Conservation (phyloP, 64 coral and sea anemone genomes). For the Montipora sp. region DNA sequence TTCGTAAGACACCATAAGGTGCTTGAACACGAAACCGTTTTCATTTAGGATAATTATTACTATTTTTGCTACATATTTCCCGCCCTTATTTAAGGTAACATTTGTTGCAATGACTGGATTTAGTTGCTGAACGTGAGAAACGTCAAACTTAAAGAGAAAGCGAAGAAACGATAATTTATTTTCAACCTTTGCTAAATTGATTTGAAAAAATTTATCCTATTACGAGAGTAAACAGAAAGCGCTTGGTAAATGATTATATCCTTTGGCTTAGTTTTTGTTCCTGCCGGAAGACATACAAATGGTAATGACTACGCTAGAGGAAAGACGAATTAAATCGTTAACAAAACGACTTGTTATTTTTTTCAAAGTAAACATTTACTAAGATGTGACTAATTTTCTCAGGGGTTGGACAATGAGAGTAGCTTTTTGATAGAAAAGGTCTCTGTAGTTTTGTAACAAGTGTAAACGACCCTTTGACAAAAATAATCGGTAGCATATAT, state of each 20-base stretch:
- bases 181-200: not conserved
- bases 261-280: conserved; percentile 2
- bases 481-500: not conserved
- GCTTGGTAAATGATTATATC: conserved; percentile 38
- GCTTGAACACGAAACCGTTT: not conserved
- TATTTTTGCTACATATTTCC: not conserved
- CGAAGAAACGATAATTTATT: not conserved
- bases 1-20: not conserved
- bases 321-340: conserved; percentile 10
- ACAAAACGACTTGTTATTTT: conserved; percentile 26
- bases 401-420: not conserved
- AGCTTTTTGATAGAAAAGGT: not conserved
- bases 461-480: not conserved
- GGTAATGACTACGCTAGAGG: conserved; percentile 13
- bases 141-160: not conserved
- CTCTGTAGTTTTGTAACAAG: not conserved
- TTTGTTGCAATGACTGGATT: not conserved
- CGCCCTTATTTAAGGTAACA: not conserved
- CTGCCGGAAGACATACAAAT: conserved; percentile 23
- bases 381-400: not conserved
- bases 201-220: not conserved
- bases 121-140: not conserved
- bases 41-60: not conserved
- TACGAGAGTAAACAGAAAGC: not conserved
- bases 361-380: not conserved